A percentile compares a stretch with the other conserved stretches of the same genome.
phyloP scores from a whole-genome alignment of 2,113 vertebrate genomes.

The Galeopterus variegatus region DNA sequence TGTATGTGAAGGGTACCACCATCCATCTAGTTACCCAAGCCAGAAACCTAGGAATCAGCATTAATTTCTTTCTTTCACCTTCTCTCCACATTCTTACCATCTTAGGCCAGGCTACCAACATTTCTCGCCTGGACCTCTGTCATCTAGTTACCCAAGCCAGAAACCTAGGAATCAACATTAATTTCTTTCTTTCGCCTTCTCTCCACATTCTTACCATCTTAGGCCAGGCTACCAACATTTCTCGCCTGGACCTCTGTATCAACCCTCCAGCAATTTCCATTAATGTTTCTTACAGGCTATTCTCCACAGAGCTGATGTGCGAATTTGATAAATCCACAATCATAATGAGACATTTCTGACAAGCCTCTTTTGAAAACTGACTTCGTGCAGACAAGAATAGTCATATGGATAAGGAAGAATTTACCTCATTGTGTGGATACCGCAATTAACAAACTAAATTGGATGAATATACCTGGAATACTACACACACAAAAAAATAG shows the following conservation, averaged over 20 bases:
- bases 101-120: not conserved
- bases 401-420: not conserved
- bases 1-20: not conserved
- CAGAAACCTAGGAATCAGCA: not conserved
- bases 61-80: not conserved
- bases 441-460: not conserved
- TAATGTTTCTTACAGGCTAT: not conserved
- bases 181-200: not conserved
- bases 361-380: constrained; percentile 45
- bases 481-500: not conserved
- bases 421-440: not conserved
- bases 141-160: not conserved
- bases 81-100: not conserved
- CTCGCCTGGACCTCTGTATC: not conserved
- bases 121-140: not conserved
- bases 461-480: not conserved
- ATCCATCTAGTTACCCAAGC: not conserved
- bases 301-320: not conserved
- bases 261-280: not conserved
- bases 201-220: not conserved
- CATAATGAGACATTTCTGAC: not conserved
- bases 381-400: not conserved
- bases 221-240: not conserved
- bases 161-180: not conserved
- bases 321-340: constrained; percentile 28